Conservation (phyloP, 2,888 invertebrate species). For the Leptopilina myrica region DNA sequence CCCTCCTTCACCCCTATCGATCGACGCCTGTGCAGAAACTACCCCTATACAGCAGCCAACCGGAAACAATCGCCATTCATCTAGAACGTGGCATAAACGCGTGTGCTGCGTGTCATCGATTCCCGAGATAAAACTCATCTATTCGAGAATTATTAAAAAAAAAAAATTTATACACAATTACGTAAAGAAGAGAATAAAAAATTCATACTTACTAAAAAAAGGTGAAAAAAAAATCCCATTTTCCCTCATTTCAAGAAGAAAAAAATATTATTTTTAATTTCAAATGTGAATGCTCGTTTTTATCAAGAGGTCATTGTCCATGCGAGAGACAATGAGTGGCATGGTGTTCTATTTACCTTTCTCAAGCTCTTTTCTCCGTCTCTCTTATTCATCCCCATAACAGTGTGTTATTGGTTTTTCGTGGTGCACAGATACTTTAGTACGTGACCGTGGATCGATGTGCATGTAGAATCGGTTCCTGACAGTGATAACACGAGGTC, state of each 20-base stretch:
- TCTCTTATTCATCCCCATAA: background rate
- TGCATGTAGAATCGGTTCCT: background rate
- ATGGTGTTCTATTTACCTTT: constrained; percentile 21
- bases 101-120: constrained; percentile 41
- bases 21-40: constrained; percentile 62
- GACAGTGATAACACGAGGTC: background rate
- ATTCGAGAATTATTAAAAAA: background rate
- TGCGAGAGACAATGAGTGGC: background rate
- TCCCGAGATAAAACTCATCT: background rate
- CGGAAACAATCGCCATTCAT: constrained; percentile 60
- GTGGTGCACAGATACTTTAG: constrained; percentile 19
- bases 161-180: background rate
- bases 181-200: background rate
- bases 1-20: constrained; percentile 60
- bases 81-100: constrained; percentile 52
- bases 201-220: background rate
- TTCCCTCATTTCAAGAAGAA: background rate
- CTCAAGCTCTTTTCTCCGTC: background rate
- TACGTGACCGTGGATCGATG: constrained; percentile 22
- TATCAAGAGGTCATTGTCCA: constrained; percentile 1
- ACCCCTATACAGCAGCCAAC: constrained; percentile 52
- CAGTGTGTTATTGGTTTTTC: constrained; percentile 29
- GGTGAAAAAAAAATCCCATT: background rate
- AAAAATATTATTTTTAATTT: background rate
- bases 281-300: background rate